phyloP scores from a whole-genome alignment of 2,888 invertebrate species.

The Ryuthela nishihirai region DNA sequence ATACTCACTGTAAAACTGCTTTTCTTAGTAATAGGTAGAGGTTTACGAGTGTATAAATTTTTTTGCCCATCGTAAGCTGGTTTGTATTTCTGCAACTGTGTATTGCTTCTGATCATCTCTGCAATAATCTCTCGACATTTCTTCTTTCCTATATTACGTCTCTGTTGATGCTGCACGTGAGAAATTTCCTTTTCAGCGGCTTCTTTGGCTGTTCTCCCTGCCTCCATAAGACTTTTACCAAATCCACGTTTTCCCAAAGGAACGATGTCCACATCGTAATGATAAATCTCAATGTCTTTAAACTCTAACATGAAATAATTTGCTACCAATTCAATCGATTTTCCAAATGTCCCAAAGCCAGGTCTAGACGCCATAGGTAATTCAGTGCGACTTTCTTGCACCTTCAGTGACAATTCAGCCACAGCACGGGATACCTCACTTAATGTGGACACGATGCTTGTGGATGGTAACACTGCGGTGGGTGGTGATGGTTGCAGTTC shows the following conservation, averaged over 20 bases:
- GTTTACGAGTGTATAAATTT: constrained; percentile 56
- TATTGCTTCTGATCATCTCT: constrained; percentile 49
- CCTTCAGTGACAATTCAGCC: too few species aligned
- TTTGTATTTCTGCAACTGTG: constrained; percentile 45
- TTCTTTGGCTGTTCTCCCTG: too few species aligned
- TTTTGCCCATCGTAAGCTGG: constrained; percentile 58
- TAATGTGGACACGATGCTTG: too few species aligned
- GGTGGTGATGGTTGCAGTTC: too few species aligned
- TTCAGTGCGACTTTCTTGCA: too few species aligned
- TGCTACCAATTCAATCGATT: constrained; percentile 44
- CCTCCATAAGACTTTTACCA: too few species aligned
- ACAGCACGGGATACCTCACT: too few species aligned
- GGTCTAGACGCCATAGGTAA: too few species aligned
- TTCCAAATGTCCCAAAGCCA: constrained; percentile 19
- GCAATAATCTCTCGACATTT: constrained; percentile 56
- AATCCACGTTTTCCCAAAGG: constrained; percentile 5
- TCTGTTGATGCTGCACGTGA: constrained; percentile 11
- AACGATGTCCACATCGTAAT: constrained; percentile 55
- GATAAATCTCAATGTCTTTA: constrained; percentile 55
- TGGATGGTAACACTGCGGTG: too few species aligned
- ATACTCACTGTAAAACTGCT: constrained; percentile 12
- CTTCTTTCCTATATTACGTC: constrained; percentile 39
- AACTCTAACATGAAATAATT: constrained; percentile 57
- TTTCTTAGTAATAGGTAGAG: constrained; percentile 47
- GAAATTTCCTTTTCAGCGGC: background rate